Base-by-base conservation (phyloP, 35 echinoderm and acorn worm genomes). In the Heliocidaris tuberculata region DNA sequence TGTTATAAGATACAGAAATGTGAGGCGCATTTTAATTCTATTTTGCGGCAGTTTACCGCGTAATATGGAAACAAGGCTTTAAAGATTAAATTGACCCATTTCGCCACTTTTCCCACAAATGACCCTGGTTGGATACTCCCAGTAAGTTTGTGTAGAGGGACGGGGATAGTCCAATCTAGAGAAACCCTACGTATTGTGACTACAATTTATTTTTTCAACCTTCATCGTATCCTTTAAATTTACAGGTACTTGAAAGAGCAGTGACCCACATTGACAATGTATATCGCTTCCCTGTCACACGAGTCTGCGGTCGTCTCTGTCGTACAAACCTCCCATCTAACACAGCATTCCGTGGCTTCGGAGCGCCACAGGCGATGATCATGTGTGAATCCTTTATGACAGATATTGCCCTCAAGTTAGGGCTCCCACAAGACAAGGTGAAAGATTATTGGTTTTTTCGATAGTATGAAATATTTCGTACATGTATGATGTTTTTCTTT, bases 251-350 rank as follows among this genome's bases (percentile, higher is more conserved):
- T 3, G 94, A 95, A 54, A 85, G 91, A 42, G 92, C 94, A 93
- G 85, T 97, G 4, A 50, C 60, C 2, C 90, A 93, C 21, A 24
- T 86, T 13, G 94, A 95, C 86, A 95, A 95, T 85, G 78, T 49
- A 71, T 97, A 97, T 54, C 50, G 85, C 35, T 30, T 97, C 30
- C 96, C 96, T 30, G 60, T 85, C 32, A n/a, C 78, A 13, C 31
- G 31, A 9, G 85, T 97, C 13, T 31, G 10, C 9, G 96, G 96
- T 9, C 78, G 95, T 56, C 48, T 87, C 12, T 97, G 96, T 85
- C 95, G 95, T 24, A 97, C 96, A 31, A 97, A 97, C 85, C 94
- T 95, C 7, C 96, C 96, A 5, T 97, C 96, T 24, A 97, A 95
- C 85, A 97, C 96, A 4, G 94, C 96, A 48, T 95, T 97, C 91